Evolutionary conservation across 2,888 invertebrate genomes (phyloP), one percentile per base, ranked within the genome.

Genomic region (Aspidapion aeneum): DNA sequence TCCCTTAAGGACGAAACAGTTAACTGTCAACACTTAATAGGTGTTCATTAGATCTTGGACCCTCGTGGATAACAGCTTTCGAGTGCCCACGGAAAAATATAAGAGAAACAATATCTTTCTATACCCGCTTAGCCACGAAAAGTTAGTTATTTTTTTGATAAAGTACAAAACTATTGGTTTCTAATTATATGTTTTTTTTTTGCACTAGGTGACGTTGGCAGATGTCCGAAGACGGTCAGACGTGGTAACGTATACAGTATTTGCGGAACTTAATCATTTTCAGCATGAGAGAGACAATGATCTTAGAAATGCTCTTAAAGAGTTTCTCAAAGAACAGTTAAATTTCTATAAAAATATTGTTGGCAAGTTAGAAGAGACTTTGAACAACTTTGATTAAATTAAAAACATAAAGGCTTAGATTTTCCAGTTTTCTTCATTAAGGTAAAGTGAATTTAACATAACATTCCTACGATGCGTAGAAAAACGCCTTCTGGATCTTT

Each of bases 231-330:
- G 90, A 70, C 86, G 96, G 72, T 93, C 94, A 0, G 97, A 98
- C 79, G 88, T 94, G 17, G 90, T 98, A 74, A 94, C 96, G 0
- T 97, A 96, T 77, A 90, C 95, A 1, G 87, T 96, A 65, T 86
- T 98, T 78, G 96, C 98, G 61, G 98, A 99, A 84, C 89, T 98
- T 72, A 90, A 91, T 72, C 95, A 98, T 79, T 97, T 98, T 78
- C 94, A 96, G 77, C 81, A 84, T 21, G 95, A 96, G 76, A 85
- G 96, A 69, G 90, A 93, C 55, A 85, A 85, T 51, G 96, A 98
- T 81, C 86, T 96, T 71, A 93, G 91, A 75, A 84, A 85, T 61
- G 90, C 94, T 57, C 91, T 98, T 86, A 91, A 92, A 76, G 86
- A 85, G 66, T 97, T 94, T 78, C 84, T 98, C 63, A 85, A 83